Base-by-base conservation (phyloP, 2,888 invertebrate genomes). In the Himalopsyche anomala region DNA sequence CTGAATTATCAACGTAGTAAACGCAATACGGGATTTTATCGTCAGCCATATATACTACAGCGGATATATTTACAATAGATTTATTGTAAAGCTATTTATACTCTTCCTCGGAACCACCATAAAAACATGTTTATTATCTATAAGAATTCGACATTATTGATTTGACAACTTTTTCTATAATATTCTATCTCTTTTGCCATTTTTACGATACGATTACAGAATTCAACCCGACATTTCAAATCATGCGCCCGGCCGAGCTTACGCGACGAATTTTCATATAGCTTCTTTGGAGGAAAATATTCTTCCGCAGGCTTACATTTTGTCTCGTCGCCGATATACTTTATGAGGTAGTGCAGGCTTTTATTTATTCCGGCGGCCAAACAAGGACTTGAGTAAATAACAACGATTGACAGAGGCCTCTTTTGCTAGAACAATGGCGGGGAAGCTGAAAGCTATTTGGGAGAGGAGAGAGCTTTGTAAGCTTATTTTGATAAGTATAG, bases 351-450 rank as follows among this genome's bases (percentile, higher is more conserved):
- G 62, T 62, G 62, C 19, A 62, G 62, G 62, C 62, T 62, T 62
- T 62, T 62, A 62, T 62, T 62, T 62, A 62, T 62, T 62, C 62
- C 62, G 28, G 62, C 19, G 62, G 62, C 62, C 62, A 62, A 62
- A 62, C 28, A 62, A 62, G 62, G 62, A 62, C 62, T 62, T 19
- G 11, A 62, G 62, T 62, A 62, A 62, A 62, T 62, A 62, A 62
- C 62, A 19, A 62, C 62, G 62, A 62, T 62, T 62, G 62, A 62
- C 62, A 62, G 62, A 62, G 62, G 62, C 62, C 62, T 62, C 62
- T 62, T 62, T 62, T 62, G 62, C 19, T 62, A 9, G 19, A 51
- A 62, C 62, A 62, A 62, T 62, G 62, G 19, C 62, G 19, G 28
- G 8, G 19, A 62, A 62, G 62, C 62, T 62, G 62, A 62, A 62